Conservation (phyloP, 2,888 invertebrate species). For the Drosophila paracracens region DNA sequence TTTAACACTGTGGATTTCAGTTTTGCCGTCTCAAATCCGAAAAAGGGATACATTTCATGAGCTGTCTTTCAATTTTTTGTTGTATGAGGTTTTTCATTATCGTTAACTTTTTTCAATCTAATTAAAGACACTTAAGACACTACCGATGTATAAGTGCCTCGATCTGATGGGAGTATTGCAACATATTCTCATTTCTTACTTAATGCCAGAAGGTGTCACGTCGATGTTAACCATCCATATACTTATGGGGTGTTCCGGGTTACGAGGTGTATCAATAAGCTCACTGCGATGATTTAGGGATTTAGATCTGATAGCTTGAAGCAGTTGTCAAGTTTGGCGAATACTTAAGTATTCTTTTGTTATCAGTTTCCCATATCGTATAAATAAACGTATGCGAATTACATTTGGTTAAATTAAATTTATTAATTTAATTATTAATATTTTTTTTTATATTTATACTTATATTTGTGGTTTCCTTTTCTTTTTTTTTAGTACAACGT, state of each 20-base stretch:
- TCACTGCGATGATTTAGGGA: neutral
- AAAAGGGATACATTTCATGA: neutral
- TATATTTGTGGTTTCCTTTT: slow-evolving; percentile 20
- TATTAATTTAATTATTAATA: slow-evolving; percentile 2
- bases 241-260: neutral
- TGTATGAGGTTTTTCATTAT: neutral
- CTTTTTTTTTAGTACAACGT: slow-evolving; percentile 87
- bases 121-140: neutral
- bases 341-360: neutral
- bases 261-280: neutral
- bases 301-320: neutral
- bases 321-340: neutral
- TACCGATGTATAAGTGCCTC: neutral
- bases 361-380: neutral
- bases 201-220: neutral
- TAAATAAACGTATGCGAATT: neutral
- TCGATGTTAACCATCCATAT: neutral
- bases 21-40: neutral
- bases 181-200: neutral
- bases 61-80: neutral
- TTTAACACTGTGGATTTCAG: neutral
- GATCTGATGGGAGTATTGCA: neutral
- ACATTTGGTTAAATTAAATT: neutral
- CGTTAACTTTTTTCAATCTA: neutral
- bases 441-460: neutral